phyloP scores from a whole-genome alignment of 2,113 vertebrate species.

The Cromileptes altivelis region DNA sequence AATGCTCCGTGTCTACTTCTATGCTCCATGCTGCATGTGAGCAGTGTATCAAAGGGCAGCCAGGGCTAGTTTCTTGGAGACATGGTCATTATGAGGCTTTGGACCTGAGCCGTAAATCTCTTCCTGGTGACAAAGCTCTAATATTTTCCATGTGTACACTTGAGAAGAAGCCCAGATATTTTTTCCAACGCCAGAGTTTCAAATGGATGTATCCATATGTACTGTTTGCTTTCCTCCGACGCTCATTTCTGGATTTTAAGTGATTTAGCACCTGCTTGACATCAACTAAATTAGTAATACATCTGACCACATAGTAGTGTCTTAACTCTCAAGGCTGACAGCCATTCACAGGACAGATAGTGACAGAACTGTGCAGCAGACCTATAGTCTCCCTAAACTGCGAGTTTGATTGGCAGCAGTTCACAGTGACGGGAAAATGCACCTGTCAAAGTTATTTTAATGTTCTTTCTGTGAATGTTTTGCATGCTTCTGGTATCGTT shows the following conservation, averaged over 20 bases:
- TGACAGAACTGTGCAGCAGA: constrained; percentile 9
- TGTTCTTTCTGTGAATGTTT: constrained; percentile 64
- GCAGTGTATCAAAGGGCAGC: constrained; percentile 65
- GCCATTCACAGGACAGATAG: constrained; percentile 13
- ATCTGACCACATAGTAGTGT: constrained; percentile 42
- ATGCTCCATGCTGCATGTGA: constrained; percentile 35
- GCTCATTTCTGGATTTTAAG: constrained; percentile 54
- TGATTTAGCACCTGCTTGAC: constrained; percentile 76
- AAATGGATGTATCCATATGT: constrained; percentile 52
- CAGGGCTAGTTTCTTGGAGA: constrained; percentile 71
- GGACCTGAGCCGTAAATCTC: constrained; percentile 79
- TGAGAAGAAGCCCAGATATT: constrained; percentile 52
- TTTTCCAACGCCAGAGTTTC: constrained; percentile 56
- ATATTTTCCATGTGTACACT: constrained; percentile 82
- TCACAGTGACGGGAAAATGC: constrained; percentile 63
- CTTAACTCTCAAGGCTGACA: constrained; percentile 46
- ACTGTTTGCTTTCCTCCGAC: constrained; percentile 43
- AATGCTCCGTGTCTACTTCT: constrained; percentile 40
- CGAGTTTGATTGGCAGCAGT: constrained; percentile 53
- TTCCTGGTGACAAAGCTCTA: constrained; percentile 81
- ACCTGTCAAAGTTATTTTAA: constrained; percentile 72
- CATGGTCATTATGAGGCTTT: constrained; percentile 83
- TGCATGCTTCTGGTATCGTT: constrained; percentile 41
- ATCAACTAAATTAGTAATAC: constrained; percentile 62
- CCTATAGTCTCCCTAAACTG: constrained; percentile 9